Conservation (phyloP, 2,797 vertebrate genomes). For the Fistularia tabacaria region DNA sequence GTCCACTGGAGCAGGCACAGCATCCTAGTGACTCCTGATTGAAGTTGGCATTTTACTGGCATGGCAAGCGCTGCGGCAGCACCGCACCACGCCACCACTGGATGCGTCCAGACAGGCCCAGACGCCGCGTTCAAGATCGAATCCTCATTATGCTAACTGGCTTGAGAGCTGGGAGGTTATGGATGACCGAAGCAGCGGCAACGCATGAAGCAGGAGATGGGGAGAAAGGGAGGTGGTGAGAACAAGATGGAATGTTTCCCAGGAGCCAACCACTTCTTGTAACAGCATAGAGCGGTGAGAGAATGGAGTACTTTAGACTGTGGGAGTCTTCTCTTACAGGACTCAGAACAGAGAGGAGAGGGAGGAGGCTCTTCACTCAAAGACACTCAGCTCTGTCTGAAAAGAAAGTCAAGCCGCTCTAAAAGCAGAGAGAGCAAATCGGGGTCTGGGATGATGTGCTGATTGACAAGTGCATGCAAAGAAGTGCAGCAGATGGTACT, state of each 20-base stretch:
- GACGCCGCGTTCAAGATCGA: conserved; percentile 48
- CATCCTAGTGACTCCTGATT: conserved; percentile 28
- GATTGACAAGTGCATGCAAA: conserved; percentile 33
- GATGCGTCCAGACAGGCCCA: conserved; percentile 43
- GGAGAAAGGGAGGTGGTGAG: not conserved
- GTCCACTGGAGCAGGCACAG: conserved; percentile 2
- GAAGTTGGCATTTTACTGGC: conserved; percentile 47
- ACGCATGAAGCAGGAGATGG: not conserved
- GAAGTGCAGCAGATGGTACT: conserved; percentile 27
- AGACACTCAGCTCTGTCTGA: not conserved
- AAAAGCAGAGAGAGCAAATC: no score
- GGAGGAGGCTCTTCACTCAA: not conserved
- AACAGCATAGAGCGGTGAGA: not conserved
- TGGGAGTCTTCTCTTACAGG: not conserved
- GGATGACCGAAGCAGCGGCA: conserved; percentile 10
- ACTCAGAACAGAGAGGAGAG: not conserved
- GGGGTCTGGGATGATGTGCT: not conserved
- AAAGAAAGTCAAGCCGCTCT: no score
- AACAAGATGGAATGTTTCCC: conserved; percentile 2
- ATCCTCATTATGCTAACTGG: conserved; percentile 48
- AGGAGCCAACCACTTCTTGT: not conserved
- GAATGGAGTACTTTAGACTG: not conserved
- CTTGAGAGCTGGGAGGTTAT: conserved; percentile 17
- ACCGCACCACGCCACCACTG: conserved; percentile 12
- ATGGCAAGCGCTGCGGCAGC: conserved; percentile 31